Evolutionary conservation across 2,113 vertebrate genomes (phyloP), one percentile per base, ranked within the genome.

Genomic region (Ptilorrhoa leucosticta): DNA sequence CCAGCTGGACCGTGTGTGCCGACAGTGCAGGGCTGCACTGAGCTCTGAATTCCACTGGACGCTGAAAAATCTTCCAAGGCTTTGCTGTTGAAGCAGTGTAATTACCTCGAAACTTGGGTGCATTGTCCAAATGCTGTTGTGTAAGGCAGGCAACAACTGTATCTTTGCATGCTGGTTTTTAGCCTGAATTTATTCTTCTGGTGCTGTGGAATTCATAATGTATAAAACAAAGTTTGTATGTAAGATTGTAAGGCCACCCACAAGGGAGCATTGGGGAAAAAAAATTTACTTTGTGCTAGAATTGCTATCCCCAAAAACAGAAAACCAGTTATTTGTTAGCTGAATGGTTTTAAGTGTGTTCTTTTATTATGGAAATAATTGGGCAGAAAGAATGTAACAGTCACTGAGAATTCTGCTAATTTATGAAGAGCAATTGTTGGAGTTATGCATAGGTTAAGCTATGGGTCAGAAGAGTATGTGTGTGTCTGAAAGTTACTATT

Each of bases 1-100:
- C 69, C 81, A 53, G 54, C 66, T n/a, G 51, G 26, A 28, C 13
- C 8, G 0, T 0, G 1, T 13, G 33, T 44, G 45, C 68, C 6
- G 1, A 26, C 6, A 37, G 8, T 1, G 22, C 65, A 20, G 26
- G 47, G 64, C 78, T 63, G 51, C 0, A 1, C 84, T 3, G 27
- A 65, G 63, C 15, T 39, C 85, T 1, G 7, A 47, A 19, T 50
- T 58, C 58, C 58, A 22, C 30, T 4, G 5, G 7, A 23, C 0
- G 0, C 45, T 63, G 42, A 18, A 88, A 83, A 22, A 10, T 0
- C 76, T 54, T 15, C 76, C 11, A 11, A 33, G 44, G 35, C 18
- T 71, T 66, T 66, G 37, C 60, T 44, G 21, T 13, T 31, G 63
- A 40, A 70, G 30, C 39, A 39, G 19, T 3, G 0, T 2, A 12